Percentiles rank a stretch among this genome's conserved stretches.
Conservation (phyloP, 2,888 invertebrate genomes). For the Eubasilissa splendida region DNA sequence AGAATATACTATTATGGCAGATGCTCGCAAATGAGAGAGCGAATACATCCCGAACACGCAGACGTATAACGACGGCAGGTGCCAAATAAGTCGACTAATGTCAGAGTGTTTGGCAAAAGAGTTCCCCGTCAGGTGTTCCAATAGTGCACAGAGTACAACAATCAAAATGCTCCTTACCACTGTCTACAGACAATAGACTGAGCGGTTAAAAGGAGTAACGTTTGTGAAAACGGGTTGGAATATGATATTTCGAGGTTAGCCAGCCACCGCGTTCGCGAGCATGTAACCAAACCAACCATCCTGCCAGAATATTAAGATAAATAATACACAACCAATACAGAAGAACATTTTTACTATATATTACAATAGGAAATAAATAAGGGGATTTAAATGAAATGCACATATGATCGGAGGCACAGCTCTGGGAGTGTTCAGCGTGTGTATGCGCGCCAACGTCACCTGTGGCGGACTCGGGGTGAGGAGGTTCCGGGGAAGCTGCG, state of each 20-base stretch:
- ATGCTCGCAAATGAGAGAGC: neutral
- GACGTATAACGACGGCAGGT: neutral
- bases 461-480: neutral
- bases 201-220: neutral
- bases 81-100: slow-evolving; percentile 12
- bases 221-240: slow-evolving; percentile 26
- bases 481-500: neutral
- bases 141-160: too few relatives aligned
- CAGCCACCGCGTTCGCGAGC: neutral
- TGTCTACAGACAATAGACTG: neutral
- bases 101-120: neutral
- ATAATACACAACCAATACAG: neutral
- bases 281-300: neutral
- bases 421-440: neutral
- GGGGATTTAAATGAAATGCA: neutral
- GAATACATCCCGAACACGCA: neutral
- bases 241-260: slow-evolving; percentile 30
- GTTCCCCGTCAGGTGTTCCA: neutral
- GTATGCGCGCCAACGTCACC: neutral
- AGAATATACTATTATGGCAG: neutral
- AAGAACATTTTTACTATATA: neutral
- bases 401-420: slow-evolving; percentile 5
- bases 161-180: neutral
- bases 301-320: too few relatives aligned
- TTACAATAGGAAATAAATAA: neutral